Conservation (phyloP, 2,113 vertebrate species). For the Triplophysa siluroides region DNA sequence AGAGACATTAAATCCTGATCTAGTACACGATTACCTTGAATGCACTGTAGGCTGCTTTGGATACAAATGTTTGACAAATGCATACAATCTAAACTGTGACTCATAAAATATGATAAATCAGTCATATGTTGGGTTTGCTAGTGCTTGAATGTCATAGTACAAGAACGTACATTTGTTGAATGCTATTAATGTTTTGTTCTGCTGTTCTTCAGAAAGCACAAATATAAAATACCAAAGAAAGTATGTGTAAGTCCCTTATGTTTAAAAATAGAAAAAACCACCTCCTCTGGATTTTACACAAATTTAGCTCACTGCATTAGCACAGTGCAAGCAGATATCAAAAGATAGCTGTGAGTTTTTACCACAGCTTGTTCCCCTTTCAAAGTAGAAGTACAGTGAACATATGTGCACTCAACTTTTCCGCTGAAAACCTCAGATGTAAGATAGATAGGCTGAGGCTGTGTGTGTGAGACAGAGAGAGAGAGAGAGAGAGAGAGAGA, state of each 20-base stretch:
- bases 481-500: conserved; percentile 10
- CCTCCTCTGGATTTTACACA: neutral
- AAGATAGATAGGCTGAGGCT: conserved; percentile 20
- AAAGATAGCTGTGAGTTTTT: neutral
- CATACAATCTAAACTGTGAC: no score
- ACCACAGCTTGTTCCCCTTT: conserved; percentile 46
- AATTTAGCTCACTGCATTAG: neutral
- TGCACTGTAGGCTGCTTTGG: no score
- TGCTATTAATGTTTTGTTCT: no score
- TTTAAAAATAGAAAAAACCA: neutral
- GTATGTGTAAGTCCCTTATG: neutral
- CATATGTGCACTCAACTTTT: conserved; percentile 59
- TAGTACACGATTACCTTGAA: no score
- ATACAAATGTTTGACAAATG: no score
- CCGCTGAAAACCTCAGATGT: conserved; percentile 60
- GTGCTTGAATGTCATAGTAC: no score
- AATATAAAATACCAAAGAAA: neutral
- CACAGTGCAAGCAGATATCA: neutral
- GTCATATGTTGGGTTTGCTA: no score
- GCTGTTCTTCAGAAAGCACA: neutral
- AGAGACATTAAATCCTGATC: no score
- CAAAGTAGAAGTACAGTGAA: conserved; percentile 56
- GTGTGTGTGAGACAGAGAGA: conserved; percentile 26
- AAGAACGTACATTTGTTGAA: no score
- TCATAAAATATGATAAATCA: no score